Evolutionary conservation across 2,888 invertebrate genomes (phyloP).

Genomic region (Tanaodytes sp.): DNA sequence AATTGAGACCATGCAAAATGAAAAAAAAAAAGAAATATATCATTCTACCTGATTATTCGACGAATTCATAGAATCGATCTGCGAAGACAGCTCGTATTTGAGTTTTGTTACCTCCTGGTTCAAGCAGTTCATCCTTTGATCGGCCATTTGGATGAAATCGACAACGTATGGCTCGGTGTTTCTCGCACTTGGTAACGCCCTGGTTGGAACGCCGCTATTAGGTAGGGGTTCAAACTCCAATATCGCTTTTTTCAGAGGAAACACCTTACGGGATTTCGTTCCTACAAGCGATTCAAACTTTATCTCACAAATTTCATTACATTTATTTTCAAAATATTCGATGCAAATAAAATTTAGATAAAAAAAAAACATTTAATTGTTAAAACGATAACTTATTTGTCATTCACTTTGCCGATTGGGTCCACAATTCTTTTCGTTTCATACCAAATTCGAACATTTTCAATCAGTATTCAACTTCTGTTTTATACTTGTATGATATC

Average conservation of each 20-base stretch:
- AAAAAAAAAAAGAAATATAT: not conserved
- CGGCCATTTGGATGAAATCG: conserved; percentile 67
- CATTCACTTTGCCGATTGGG: no score
- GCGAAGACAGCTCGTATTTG: conserved; percentile 65
- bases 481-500: no score
- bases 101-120: conserved; percentile 69
- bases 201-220: conserved; percentile 51
- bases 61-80: conserved; percentile 64
- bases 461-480: no score
- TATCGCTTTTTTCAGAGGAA: conserved; percentile 66
- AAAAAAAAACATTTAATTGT: no score
- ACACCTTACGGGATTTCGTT: conserved; percentile 64
- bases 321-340: no score
- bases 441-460: no score
- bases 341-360: no score
- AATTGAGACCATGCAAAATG: conserved; percentile 5
- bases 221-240: conserved; percentile 66
- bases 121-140: conserved; percentile 68
- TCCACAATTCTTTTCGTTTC: no score
- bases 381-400: no score
- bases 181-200: conserved; percentile 61
- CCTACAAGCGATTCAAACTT: conserved; percentile 58
- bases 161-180: conserved; percentile 63
- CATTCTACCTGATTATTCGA: conserved; percentile 68
- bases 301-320: no score